Base-by-base conservation (phyloP, 2,888 invertebrate genomes). In the Trachelus iudaicus region DNA sequence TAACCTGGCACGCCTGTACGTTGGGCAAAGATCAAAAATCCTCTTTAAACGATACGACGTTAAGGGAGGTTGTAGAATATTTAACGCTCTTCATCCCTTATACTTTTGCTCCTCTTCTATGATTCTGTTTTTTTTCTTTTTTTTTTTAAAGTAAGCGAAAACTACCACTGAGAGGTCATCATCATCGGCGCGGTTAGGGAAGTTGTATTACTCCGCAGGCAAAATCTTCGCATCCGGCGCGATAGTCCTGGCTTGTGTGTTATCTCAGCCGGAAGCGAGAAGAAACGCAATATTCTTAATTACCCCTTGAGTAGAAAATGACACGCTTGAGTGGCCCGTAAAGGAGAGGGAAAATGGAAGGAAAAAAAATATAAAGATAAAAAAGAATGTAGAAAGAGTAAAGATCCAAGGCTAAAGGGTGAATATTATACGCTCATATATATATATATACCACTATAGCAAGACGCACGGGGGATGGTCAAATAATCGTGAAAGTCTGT, bases 201-300 rank as follows among this genome's bases (percentile, higher is more conserved):
- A 56, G 40, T 15, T 40, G 15, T 40, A 15, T 40, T 40, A 56
- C 56, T 56, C 23, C 9, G 56, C 23, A 56, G 23, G 56, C 23
- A 56, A 56, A 56, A 23, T 56, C 4, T 23, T 23, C 56, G 23
- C 23, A 56, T 23, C 23, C 23, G 56, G 56, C 6, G 2, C 23
- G 56, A 15, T 56, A 56, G 23, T 56, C 23, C 40, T 40, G 15
- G 15, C 40, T 40, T 40, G 40, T 15, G 15, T 40, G 40, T 56
- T 56, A 15, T 6, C 56, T 56, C 23, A 23, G 23, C 23, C 23
- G 15, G 56, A 56, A 56, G 56, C 69, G 37, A 74, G 75, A 76
- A 75, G 79, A 83, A 83, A 83, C 80, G 78, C 81, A 83, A 84
- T 84, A 82, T 81, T 81, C 79, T 81, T 83, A 84, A 84, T 84